These are phyloP conservation scores for Colinus virginianus DNA, from an alignment of 2,113 vertebrate genomes.

Conservation along the genomic window DNA sequence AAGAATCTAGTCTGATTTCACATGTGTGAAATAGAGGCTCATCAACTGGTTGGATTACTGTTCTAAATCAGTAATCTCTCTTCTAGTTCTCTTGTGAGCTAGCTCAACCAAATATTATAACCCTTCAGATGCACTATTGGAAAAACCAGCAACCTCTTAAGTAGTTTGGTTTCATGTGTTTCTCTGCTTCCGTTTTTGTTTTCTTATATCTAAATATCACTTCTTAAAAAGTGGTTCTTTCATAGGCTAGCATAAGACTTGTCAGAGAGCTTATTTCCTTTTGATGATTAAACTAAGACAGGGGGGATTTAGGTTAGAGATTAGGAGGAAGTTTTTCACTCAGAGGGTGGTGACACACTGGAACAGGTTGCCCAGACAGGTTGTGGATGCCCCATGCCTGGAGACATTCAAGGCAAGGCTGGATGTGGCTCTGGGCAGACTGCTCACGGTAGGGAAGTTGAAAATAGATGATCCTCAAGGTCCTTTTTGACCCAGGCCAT, in stretches of 20 bases:
- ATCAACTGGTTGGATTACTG: background rate
- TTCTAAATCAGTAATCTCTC: background rate
- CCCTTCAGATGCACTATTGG: background rate
- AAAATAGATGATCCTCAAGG: too few relatives aligned
- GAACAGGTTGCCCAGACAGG: too few relatives aligned
- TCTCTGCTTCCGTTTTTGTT: background rate
- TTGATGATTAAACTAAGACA: too few relatives aligned
- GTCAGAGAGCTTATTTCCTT: background rate
- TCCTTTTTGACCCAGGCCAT: too few relatives aligned
- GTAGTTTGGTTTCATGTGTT: background rate
- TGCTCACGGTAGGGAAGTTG: too few relatives aligned
- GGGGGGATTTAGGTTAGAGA: too few relatives aligned
- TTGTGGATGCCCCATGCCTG: too few relatives aligned
- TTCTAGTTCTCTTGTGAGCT: background rate
- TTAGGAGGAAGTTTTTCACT: too few relatives aligned
- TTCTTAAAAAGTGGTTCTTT: background rate
- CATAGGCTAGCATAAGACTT: background rate
- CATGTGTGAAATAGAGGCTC: background rate
- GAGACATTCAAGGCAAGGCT: too few relatives aligned
- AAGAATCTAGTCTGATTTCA: background rate
- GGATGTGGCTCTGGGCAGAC: too few relatives aligned
- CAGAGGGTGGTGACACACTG: too few relatives aligned
- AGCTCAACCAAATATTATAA: background rate
- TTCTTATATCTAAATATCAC: background rate
- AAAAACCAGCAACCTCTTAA: background rate